These are phyloP conservation scores for Cerceris ruficornis DNA, from an alignment of 2,888 invertebrate species.

Conservation along the genomic window DNA sequence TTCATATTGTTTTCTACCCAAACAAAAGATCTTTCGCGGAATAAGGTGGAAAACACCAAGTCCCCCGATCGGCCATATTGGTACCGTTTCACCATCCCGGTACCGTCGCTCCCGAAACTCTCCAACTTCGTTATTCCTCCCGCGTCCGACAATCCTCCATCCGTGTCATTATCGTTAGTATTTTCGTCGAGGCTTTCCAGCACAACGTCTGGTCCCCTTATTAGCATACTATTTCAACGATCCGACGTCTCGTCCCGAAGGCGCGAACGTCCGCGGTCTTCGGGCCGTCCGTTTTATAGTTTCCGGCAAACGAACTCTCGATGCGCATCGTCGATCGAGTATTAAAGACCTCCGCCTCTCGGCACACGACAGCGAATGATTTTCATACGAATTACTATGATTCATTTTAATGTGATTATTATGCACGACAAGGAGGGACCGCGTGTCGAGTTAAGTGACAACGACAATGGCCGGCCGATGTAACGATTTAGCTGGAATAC, in stretches of 20 bases:
- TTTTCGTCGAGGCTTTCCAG: not conserved
- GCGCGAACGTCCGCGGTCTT: not conserved
- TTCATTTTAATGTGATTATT: slow-evolving; percentile 55
- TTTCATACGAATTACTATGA: slow-evolving; percentile 49
- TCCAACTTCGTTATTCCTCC: not conserved
- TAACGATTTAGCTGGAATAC: slow-evolving; percentile 58
- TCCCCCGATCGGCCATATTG: no score
- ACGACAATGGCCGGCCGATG: slow-evolving; percentile 52
- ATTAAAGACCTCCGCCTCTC: slow-evolving; percentile 2
- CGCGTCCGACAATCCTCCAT: not conserved
- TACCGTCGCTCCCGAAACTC: no score
- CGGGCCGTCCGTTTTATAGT: not conserved
- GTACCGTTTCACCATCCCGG: no score
- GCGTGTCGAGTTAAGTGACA: slow-evolving; percentile 41
- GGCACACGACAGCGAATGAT: slow-evolving; percentile 30
- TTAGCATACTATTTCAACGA: slow-evolving; percentile 22
- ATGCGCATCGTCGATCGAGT: not conserved
- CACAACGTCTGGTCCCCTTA: slow-evolving; percentile 6
- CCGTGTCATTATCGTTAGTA: not conserved
- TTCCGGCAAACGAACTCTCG: slow-evolving; percentile 1
- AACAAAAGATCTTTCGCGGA: no score
- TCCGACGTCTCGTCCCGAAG: not conserved
- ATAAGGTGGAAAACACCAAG: no score
- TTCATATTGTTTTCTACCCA: no score
- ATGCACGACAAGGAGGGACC: slow-evolving; percentile 47